Percentiles rank a stretch among this genome's conserved stretches.
phyloP scores from a whole-genome alignment of 2,888 invertebrate genomes.

The Caenorhabditis parvicauda region DNA sequence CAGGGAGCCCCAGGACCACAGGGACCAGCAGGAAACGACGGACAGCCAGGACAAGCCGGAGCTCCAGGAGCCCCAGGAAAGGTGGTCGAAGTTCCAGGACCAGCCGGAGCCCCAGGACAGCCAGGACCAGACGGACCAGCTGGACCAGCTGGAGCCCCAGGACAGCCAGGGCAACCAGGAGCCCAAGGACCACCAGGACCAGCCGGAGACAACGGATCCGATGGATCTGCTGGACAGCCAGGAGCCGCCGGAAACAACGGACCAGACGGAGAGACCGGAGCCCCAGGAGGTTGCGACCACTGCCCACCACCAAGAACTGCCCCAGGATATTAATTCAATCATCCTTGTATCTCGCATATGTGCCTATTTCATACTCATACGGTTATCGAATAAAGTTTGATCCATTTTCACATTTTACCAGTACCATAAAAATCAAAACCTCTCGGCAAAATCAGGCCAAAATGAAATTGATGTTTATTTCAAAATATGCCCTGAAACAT shows the following conservation, averaged over 20 bases:
- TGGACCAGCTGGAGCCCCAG: constrained; percentile 36
- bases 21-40: constrained; percentile 38
- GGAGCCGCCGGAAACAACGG: constrained; percentile 32
- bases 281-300: constrained; percentile 50
- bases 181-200: constrained; percentile 43
- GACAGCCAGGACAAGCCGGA: constrained; percentile 43
- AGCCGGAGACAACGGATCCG: constrained; percentile 42
- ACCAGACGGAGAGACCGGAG: constrained; percentile 47
- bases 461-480: no score
- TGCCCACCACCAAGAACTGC: constrained; percentile 51
- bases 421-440: no score
- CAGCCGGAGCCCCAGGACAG: constrained; percentile 32
- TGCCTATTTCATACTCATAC: no score
- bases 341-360: no score
- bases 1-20: constrained; percentile 42
- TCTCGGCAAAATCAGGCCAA: no score
- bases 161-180: constrained; percentile 33
- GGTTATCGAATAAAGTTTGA: no score
- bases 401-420: no score
- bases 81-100: constrained; percentile 31
- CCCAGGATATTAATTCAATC: constrained; percentile 46
- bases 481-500: no score
- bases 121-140: constrained; percentile 39
- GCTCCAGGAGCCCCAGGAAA: constrained; percentile 42
- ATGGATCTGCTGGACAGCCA: constrained; percentile 45